These are phyloP conservation scores for Phrynosoma platyrhinos DNA, from an alignment of 2,113 vertebrate species.

Conservation along the genomic window DNA sequence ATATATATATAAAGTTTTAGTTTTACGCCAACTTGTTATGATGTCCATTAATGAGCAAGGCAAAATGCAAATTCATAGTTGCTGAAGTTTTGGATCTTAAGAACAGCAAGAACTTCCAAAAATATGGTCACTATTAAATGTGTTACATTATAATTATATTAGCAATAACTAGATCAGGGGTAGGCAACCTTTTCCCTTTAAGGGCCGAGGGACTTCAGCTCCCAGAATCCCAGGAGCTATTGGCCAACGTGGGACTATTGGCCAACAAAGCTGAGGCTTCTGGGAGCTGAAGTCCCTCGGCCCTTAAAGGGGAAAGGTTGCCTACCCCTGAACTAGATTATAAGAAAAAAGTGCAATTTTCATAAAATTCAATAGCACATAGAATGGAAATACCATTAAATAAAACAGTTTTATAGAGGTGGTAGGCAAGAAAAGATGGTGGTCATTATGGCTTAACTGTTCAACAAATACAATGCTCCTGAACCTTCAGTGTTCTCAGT, in stretches of 20 bases:
- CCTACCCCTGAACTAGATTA: too few species aligned
- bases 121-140: neutral
- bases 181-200: too few species aligned
- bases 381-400: neutral
- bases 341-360: neutral
- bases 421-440: neutral
- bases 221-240: too few species aligned
- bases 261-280: too few species aligned
- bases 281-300: too few species aligned
- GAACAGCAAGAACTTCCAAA: neutral
- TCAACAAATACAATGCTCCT: neutral
- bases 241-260: too few species aligned
- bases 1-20: neutral
- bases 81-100: constrained; percentile 1
- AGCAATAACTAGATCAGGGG: neutral
- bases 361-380: neutral
- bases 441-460: neutral
- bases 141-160: neutral
- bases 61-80: neutral
- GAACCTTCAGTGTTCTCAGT: neutral
- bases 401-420: neutral
- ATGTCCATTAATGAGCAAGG: neutral
- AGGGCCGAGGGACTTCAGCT: too few species aligned
- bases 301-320: too few species aligned
- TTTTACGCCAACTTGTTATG: neutral